phyloP scores from a whole-genome alignment of 1,140 invertebrate genomes.

The Coenobita brevimanus region DNA sequence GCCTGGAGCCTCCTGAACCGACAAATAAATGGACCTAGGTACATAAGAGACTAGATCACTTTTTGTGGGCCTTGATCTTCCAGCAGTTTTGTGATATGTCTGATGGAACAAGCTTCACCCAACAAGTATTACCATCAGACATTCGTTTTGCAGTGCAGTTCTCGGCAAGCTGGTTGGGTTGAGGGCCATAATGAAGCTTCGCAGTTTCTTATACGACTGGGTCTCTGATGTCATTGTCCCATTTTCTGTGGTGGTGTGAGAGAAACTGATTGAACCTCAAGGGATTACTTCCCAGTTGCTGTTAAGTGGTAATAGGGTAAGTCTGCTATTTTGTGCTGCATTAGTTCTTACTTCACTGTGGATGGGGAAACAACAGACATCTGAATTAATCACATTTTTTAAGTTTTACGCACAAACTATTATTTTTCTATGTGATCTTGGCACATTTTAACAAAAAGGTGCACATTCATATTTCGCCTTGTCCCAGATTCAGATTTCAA shows the following conservation, averaged over 20 bases:
- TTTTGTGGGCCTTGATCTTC: too few species aligned
- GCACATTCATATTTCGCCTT: slow-evolving; percentile 67
- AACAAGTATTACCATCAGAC: too few species aligned
- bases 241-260: slow-evolving; percentile 60
- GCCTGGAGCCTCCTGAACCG: too few species aligned
- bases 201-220: too few species aligned
- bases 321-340: slow-evolving; percentile 63
- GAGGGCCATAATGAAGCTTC: too few species aligned
- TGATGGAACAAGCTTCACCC: too few species aligned
- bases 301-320: slow-evolving; percentile 64
- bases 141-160: too few species aligned
- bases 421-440: slow-evolving; percentile 67
- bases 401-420: slow-evolving; percentile 64
- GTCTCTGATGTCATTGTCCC: slow-evolving; percentile 42
- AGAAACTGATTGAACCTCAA: slow-evolving; percentile 55
- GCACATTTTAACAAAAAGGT: slow-evolving; percentile 65
- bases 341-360: slow-evolving; percentile 59
- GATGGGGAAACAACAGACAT: slow-evolving; percentile 50
- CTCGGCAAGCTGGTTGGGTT: too few species aligned
- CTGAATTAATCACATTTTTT: slow-evolving; percentile 57
- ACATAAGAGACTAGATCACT: too few species aligned
- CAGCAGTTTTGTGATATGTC: too few species aligned
- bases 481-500: slow-evolving; percentile 51
- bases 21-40: too few species aligned
- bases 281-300: slow-evolving; percentile 58